These are phyloP conservation scores for Styela clava DNA, from an alignment of 23 tunicate genomes.

Conservation along the genomic window DNA sequence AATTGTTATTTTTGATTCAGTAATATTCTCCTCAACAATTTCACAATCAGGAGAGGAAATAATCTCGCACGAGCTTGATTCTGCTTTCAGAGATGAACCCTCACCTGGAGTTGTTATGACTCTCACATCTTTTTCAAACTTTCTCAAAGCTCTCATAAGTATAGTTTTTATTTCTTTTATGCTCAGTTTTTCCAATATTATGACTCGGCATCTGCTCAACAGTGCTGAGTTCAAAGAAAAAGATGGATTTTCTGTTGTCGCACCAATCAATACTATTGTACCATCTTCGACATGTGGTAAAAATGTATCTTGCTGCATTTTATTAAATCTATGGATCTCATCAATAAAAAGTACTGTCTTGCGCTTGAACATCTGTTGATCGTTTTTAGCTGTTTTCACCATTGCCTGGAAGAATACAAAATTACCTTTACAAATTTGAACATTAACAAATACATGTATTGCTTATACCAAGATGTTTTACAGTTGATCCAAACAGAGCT, in stretches of 20 bases:
- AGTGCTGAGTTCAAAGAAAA: conserved; percentile 68
- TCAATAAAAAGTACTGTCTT: conserved; percentile 69
- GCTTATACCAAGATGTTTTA: too few species aligned
- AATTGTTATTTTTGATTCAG: neutral
- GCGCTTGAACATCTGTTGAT: conserved; percentile 49
- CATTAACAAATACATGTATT: too few species aligned
- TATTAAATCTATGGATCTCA: conserved; percentile 77
- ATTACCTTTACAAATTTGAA: too few species aligned
- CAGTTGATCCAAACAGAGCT: too few species aligned
- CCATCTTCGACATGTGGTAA: conserved; percentile 70
- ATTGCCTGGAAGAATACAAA: conserved; percentile 8
- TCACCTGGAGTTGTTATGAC: neutral
- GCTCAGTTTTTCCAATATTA: conserved; percentile 48
- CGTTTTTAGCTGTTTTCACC: conserved; percentile 49
- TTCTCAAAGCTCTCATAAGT: conserved; percentile 25
- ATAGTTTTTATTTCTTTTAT: conserved; percentile 29
- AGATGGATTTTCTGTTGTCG: conserved; percentile 84
- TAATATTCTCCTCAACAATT: neutral
- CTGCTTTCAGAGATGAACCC: neutral
- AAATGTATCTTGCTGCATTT: conserved; percentile 78
- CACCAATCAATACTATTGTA: conserved; percentile 58
- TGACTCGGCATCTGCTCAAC: conserved; percentile 65
- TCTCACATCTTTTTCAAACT: conserved; percentile 1
- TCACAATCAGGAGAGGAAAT: neutral
- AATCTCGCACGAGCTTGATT: neutral